phyloP scores from a whole-genome alignment of 2,888 invertebrate genomes.

The Drosophila kambysellisi region DNA sequence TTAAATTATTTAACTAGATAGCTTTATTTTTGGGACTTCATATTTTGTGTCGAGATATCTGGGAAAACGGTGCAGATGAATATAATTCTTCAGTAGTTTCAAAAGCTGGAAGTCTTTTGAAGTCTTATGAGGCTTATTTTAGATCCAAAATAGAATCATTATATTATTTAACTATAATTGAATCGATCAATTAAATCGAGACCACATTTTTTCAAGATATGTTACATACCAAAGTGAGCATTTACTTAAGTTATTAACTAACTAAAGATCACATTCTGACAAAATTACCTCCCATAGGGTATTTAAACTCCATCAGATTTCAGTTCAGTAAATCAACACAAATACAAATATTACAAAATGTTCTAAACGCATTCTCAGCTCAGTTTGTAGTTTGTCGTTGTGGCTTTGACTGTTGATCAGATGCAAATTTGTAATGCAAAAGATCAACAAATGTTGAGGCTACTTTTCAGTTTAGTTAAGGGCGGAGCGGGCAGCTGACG shows the following conservation, averaged over 20 bases:
- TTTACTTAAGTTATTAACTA: not conserved
- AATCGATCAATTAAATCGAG: not conserved
- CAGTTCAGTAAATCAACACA: not conserved
- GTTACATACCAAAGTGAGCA: not conserved
- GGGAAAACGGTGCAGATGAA: not conserved
- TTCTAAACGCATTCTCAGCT: not conserved
- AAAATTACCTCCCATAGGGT: not conserved
- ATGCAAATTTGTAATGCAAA: conserved; percentile 41
- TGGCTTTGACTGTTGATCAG: conserved; percentile 23
- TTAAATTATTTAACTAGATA: not conserved
- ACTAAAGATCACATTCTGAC: not conserved
- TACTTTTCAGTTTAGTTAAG: conserved; percentile 4
- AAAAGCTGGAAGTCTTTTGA: not conserved
- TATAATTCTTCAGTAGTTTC: not conserved
- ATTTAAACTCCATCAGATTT: not conserved
- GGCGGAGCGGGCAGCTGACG: conserved; percentile 7
- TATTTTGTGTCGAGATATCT: not conserved
- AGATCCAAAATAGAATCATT: not conserved
- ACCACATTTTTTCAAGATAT: no score
- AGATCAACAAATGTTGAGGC: conserved; percentile 59
- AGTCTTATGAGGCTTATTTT: not conserved
- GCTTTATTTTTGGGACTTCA: not conserved
- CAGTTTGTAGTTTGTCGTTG: not conserved
- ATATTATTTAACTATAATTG: not conserved
- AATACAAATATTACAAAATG: not conserved